Base-by-base conservation (phyloP, 2,113 vertebrate species). In the Probosciger aterrimus region DNA sequence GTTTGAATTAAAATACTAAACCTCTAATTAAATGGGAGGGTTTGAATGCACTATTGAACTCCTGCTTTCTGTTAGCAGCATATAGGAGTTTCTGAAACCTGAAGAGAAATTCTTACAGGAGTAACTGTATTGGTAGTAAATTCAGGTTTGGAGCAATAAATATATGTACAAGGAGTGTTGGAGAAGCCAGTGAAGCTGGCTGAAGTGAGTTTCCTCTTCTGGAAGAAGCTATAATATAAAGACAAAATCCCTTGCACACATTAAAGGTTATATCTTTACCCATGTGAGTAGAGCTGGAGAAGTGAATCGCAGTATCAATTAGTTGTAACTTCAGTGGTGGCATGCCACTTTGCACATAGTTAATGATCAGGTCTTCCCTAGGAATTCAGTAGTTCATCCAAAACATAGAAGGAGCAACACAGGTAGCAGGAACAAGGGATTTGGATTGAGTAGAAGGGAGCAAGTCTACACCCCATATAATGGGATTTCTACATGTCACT, bases 1-100 rank as follows among this genome's bases (percentile, higher is more conserved):
- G 57, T 94, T 92, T 91, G 82, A 90, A 85, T 75, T 85, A 44
- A 44, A 87, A 91, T 41, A 44, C 50, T 63, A 81, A 94, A 63
- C 52, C 63, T 82, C 74, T 18, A 76, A 60, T 94, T 87, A 91
- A 89, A 57, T 25, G 62, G 59, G 31, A 33, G 55, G 64, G 31
- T 75, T 83, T 73, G 62, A 89, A 71, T 39, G 57, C 52, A 27
- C 43, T 68, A 2, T 79, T 86, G 91, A 93, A 84, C 69, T 92
- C 31, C 68, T 91, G 81, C 55, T 25, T 84, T 86, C 64, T 75
- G 14, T 78, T 84, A 59, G 49, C 49, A 80, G 24, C 60, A 75
- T 43, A 33, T 14, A 25, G 49, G 67, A 68, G 22, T 82, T 92
- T 76, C 65, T 57, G 63, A 73, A 92, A 83, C 65, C 41, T 70